Conservation (phyloP, 2,888 invertebrate genomes). For the Melinopterus prodromus region DNA sequence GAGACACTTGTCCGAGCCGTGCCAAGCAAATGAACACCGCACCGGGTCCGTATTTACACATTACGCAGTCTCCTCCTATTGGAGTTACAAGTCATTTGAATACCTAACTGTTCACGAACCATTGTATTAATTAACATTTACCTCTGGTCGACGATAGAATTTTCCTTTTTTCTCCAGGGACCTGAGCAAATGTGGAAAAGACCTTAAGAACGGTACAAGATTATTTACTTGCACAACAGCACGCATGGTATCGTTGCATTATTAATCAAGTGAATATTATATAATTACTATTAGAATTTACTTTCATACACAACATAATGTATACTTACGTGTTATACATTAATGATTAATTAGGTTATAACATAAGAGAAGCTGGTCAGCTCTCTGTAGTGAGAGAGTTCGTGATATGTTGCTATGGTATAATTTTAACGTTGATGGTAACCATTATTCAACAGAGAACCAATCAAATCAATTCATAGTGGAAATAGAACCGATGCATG, state of each 20-base stretch:
- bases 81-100: not conserved
- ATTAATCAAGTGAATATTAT: not conserved
- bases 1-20: constrained; percentile 4
- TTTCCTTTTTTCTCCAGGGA: not conserved
- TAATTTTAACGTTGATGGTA: not conserved
- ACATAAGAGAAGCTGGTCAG: not conserved
- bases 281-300: not conserved
- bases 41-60: not conserved
- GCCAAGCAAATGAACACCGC: not conserved
- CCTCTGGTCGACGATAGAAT: not conserved
- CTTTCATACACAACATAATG: not conserved
- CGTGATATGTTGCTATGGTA: not conserved
- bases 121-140: constrained; percentile 4
- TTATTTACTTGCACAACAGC: not conserved
- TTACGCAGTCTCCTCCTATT: not conserved
- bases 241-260: constrained; percentile 4
- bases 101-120: constrained; percentile 4
- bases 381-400: not conserved
- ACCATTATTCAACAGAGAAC: not conserved
- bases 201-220: not conserved
- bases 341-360: not conserved
- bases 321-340: not conserved
- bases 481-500: not conserved
- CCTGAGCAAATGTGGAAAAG: not conserved
- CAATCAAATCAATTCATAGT: not conserved